phyloP scores from a whole-genome alignment of 2,113 vertebrate species.

The Tinamus guttatus region DNA sequence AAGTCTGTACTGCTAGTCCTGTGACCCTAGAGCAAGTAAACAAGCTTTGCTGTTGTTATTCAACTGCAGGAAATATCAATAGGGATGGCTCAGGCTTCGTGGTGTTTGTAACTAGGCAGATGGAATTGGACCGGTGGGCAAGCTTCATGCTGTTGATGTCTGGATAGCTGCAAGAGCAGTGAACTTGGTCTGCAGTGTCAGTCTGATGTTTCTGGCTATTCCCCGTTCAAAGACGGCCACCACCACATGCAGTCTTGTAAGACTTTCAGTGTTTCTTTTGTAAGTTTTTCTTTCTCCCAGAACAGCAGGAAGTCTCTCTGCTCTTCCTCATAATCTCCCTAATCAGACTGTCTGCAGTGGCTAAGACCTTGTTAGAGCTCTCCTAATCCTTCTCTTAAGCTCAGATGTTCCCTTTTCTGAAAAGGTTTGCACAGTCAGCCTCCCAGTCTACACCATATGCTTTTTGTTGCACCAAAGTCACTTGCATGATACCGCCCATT shows the following conservation, averaged over 20 bases:
- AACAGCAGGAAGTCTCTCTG: not conserved
- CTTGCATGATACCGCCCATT: not conserved
- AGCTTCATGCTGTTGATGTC: not conserved
- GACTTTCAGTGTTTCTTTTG: not conserved
- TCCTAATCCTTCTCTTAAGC: not conserved
- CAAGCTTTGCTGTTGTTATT: fast-evolving
- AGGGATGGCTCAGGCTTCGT: not conserved
- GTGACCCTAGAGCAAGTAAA: not conserved
- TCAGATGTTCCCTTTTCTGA: not conserved
- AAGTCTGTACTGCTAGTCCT: not conserved
- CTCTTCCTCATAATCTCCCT: not conserved
- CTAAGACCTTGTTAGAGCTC: not conserved
- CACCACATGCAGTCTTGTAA: not conserved
- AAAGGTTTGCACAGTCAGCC: not conserved
- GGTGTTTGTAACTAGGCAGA: not conserved
- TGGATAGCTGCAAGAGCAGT: not conserved
- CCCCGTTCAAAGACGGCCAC: not conserved
- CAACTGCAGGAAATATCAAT: not conserved
- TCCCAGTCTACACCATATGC: not conserved
- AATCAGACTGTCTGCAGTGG: not conserved
- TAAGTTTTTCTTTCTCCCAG: not conserved
- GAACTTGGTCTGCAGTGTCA: not conserved
- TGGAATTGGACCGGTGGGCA: not conserved
- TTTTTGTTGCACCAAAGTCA: not conserved
- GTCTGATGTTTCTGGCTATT: not conserved